A percentile compares a stretch with the other conserved stretches of the same genome.
Conservation (phyloP, 2,888 invertebrate genomes). For the Troides aeacus region DNA sequence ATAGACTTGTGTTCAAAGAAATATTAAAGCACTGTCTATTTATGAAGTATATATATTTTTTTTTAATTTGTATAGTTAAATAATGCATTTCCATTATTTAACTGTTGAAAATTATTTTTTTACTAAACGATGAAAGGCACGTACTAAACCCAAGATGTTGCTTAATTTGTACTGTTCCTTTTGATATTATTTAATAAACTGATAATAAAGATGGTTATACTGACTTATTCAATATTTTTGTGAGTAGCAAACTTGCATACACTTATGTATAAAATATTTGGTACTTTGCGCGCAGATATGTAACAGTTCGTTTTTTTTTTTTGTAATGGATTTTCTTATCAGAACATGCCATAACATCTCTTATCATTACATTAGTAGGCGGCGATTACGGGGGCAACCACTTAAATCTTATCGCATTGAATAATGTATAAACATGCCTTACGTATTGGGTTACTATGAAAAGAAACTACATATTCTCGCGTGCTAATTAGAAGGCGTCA, state of each 20-base stretch:
- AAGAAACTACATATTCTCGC: neutral
- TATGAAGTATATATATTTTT: constrained; percentile 30
- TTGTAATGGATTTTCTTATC: constrained; percentile 26
- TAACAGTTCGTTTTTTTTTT: constrained; percentile 13
- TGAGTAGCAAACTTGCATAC: neutral
- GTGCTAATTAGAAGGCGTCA: too few species aligned
- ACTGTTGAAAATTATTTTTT: neutral
- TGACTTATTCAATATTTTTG: neutral
- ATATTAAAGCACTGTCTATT: constrained; percentile 30
- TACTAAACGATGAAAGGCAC: neutral
- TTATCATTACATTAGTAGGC: constrained; percentile 28
- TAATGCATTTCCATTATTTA: neutral
- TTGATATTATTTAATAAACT: neutral
- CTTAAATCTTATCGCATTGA: constrained; percentile 29
- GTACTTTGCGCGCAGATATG: neutral
- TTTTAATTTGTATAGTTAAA: neutral
- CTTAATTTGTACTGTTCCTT: neutral
- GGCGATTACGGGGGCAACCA: constrained; percentile 28
- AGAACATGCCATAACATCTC: constrained; percentile 24
- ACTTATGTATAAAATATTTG: constrained; percentile 1
- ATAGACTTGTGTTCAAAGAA: constrained; percentile 42
- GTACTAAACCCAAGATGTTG: neutral
- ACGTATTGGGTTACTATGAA: constrained; percentile 42
- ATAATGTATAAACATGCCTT: constrained; percentile 34
- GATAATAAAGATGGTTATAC: neutral